Evolutionary conservation across 2,797 vertebrate genomes (phyloP), one percentile per base, ranked within the genome.

Genomic region (Xenopus petersii): DNA sequence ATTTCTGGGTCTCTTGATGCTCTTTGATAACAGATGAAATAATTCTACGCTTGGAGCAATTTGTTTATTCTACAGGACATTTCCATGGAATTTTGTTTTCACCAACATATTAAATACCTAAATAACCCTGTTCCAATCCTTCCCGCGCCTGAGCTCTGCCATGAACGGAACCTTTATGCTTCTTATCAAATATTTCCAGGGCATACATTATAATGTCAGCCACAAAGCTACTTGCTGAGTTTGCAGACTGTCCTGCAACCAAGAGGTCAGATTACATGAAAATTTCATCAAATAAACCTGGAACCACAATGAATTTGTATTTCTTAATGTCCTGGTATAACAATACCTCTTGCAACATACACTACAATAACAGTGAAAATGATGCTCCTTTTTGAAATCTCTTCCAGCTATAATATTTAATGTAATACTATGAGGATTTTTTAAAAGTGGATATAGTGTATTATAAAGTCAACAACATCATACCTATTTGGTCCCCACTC

Each of bases 151-250:
- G 11, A 48, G 15, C 36, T 72, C 60, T 65, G 33, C 56, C 49
- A 64, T 62, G 46, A 72, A 26, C 64, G 58, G 24, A 68, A 51
- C 58, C 70, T 33, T 64, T 70, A 63, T 67, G 42, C 60, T 61
- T 73, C 60, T 48, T 46, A 62, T 54, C 58, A 59, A 73, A 64
- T 77, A 73, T 63, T 73, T 73, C 70, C 51, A 73, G 60, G 59
- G 65, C 36, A 78, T 78, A 66, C 65, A 78, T 78, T 73, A 73
- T 77, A 47, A 77, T 72, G 70, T 47, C 65, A 49, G 70, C 49
- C 72, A 73, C 71, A 73, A 78, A 71, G 66, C 65, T 78, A 64
- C 75, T 73, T 78, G 75, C 75, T 78, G 70, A 78, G 65, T 68
- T 65, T 73, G 71, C 75, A 69, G 75, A 54, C 75, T 73, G 30